Conservation (phyloP, 1,140 invertebrate genomes). For the Pollicipes pollicipes region DNA sequence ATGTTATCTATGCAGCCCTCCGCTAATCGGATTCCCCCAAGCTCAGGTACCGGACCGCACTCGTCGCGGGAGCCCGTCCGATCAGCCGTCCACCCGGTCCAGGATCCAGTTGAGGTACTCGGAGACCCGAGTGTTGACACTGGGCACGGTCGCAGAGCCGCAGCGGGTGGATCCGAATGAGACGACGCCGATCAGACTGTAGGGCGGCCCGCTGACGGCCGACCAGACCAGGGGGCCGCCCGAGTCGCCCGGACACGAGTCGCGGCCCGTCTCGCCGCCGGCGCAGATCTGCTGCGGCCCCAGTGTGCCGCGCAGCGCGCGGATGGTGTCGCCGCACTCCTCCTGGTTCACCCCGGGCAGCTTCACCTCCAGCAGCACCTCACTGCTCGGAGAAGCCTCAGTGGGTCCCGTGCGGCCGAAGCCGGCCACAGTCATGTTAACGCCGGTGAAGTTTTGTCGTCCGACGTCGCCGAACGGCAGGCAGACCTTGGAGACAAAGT, state of each 20-base stretch:
- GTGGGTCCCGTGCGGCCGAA: slow-evolving; percentile 21
- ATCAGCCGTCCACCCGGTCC: no score
- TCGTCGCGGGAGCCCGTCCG: no score
- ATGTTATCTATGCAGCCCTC: no score
- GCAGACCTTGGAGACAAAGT: background rate
- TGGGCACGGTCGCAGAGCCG: background rate
- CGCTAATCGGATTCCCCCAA: no score
- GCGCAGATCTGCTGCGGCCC: slow-evolving; percentile 20
- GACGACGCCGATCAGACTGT: background rate
- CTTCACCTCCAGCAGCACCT: slow-evolving; percentile 20
- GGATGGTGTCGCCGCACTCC: background rate
- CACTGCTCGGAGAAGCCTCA: slow-evolving; percentile 21
- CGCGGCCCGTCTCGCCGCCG: slow-evolving; percentile 28
- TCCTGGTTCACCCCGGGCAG: background rate
- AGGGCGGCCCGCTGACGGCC: no score
- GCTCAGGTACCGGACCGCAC: no score
- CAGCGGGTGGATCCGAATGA: background rate
- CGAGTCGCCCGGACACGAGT: slow-evolving; percentile 49
- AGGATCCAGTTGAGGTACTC: background rate
- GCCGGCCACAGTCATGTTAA: slow-evolving; percentile 21
- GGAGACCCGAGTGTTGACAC: background rate
- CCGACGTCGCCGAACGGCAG: slow-evolving; percentile 28
- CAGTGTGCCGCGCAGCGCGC: background rate
- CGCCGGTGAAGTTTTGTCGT: slow-evolving; percentile 37
- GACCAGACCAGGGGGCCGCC: slow-evolving; percentile 43